These are phyloP conservation scores for Sturmia bella DNA, from an alignment of 2,888 invertebrate genomes.

Conservation along the genomic window DNA sequence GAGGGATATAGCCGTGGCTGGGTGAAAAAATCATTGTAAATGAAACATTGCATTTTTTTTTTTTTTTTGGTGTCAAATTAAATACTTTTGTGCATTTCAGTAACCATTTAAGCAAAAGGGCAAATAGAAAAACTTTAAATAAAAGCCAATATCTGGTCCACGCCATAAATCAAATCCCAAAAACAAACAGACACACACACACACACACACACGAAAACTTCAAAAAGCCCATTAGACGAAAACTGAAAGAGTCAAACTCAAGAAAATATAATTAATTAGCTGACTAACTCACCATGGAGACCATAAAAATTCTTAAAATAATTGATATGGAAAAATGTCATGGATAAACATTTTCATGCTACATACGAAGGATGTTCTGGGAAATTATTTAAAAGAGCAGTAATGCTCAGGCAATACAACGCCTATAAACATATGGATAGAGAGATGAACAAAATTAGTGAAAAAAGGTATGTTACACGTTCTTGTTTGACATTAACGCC, in stretches of 20 bases:
- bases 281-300: conserved; percentile 53
- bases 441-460: too few relatives aligned
- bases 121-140: not conserved
- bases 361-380: conserved; percentile 6
- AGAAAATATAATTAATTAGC: conserved; percentile 52
- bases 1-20: too few relatives aligned
- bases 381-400: too few relatives aligned
- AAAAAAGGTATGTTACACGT: too few relatives aligned
- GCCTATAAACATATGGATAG: too few relatives aligned
- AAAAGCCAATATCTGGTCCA: conserved; percentile 24
- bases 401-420: too few relatives aligned
- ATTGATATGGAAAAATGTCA: conserved; percentile 44
- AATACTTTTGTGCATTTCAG: too few relatives aligned
- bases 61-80: too few relatives aligned
- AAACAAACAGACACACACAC: conserved; percentile 6
- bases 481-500: too few relatives aligned
- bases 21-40: too few relatives aligned
- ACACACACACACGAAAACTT: not conserved
- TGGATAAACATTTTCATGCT: conserved; percentile 29
- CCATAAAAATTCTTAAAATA: conserved; percentile 53
- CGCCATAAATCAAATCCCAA: conserved; percentile 33
- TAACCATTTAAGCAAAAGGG: too few relatives aligned
- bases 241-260: conserved; percentile 11
- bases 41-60: too few relatives aligned
- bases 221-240: conserved; percentile 8